Conservation (phyloP, 2,113 vertebrate species). For the Nothocercus julius region DNA sequence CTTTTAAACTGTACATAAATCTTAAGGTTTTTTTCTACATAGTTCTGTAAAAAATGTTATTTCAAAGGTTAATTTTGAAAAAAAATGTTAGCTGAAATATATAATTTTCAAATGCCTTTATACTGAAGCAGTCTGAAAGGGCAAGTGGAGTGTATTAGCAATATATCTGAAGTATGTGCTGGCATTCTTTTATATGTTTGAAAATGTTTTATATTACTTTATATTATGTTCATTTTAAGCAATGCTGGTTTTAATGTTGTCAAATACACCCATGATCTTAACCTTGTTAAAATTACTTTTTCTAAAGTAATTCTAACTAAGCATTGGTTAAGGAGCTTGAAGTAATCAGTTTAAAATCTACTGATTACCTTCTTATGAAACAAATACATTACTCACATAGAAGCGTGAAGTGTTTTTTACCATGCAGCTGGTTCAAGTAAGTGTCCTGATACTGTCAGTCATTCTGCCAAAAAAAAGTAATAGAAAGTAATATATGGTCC, state of each 20-base stretch:
- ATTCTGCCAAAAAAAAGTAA: slow-evolving; percentile 29
- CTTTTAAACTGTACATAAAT: neutral
- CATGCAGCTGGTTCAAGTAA: neutral
- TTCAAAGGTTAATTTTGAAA: slow-evolving; percentile 10
- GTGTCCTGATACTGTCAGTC: slow-evolving; percentile 17
- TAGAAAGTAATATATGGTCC: slow-evolving; percentile 27
- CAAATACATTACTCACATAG: neutral
- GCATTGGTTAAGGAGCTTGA: slow-evolving; percentile 5
- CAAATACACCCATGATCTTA: neutral
- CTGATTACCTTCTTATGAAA: neutral
- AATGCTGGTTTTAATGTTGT: slow-evolving; percentile 19
- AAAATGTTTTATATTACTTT: neutral
- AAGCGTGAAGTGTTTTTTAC: neutral
- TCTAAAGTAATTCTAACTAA: slow-evolving; percentile 35
- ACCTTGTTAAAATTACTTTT: slow-evolving; percentile 22
- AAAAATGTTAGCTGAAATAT: neutral
- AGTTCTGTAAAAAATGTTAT: neutral
- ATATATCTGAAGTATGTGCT: neutral
- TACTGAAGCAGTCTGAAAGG: slow-evolving; percentile 19
- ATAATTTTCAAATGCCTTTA: neutral
- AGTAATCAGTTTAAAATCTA: neutral
- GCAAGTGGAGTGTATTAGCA: neutral
- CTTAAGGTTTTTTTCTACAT: neutral
- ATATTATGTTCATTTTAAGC: slow-evolving; percentile 31
- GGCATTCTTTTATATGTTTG: neutral